Percentiles rank a stretch among this genome's conserved stretches.
Conservation (phyloP, 2,797 vertebrate species). For the Urophycis tenuis region DNA sequence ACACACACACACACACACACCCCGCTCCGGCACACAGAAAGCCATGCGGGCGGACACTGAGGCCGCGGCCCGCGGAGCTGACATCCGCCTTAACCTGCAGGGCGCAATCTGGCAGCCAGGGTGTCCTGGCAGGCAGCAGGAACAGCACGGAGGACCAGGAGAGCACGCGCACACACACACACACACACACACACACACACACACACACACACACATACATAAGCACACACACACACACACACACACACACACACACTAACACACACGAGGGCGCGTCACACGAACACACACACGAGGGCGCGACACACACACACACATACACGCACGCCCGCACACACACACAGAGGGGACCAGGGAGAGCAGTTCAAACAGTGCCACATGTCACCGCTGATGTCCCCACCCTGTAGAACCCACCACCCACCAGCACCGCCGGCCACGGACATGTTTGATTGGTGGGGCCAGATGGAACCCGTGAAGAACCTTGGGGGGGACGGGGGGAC, state of each 20-base stretch:
- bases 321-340: constrained; percentile 20
- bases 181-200: constrained; percentile 25
- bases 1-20: not conserved
- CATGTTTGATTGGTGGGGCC: not conserved
- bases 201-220: constrained; percentile 29
- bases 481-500: not conserved
- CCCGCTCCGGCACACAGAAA: constrained; percentile 30
- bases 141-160: constrained; percentile 1
- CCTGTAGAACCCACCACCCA: not conserved
- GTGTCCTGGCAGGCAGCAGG: constrained; percentile 27
- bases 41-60: not conserved
- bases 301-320: constrained; percentile 31
- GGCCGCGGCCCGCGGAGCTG: constrained; percentile 35
- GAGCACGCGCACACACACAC: constrained; percentile 9
- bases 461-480: not conserved
- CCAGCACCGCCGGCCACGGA: not conserved
- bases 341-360: constrained; percentile 18
- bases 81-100: constrained; percentile 50
- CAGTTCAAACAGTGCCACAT: constrained; percentile 42
- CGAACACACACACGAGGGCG: constrained; percentile 27
- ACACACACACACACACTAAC: constrained; percentile 13
- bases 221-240: constrained; percentile 35
- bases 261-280: too few species aligned
- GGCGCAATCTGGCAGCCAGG: constrained; percentile 44
- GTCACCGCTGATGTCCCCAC: not conserved